These are phyloP conservation scores for Eilema sororculum DNA, from an alignment of 2,888 invertebrate species.

Conservation along the genomic window DNA sequence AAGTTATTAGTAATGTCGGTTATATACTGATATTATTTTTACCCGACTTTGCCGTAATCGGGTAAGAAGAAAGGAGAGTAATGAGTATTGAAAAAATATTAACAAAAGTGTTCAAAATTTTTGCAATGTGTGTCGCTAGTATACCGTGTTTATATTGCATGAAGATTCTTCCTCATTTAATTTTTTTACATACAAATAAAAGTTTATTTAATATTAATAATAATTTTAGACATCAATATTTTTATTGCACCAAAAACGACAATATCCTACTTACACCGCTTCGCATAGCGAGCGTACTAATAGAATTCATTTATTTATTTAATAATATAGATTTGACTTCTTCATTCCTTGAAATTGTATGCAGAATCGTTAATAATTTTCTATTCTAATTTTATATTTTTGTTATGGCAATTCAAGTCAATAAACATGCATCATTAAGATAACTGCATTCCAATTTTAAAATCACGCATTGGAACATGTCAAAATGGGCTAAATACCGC, in stretches of 20 bases:
- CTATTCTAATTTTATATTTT: neutral
- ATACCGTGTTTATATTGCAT: constrained; percentile 21
- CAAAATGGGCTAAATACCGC: neutral
- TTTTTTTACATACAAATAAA: constrained; percentile 33
- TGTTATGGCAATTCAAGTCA: neutral
- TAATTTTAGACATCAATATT: constrained; percentile 51
- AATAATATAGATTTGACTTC: constrained; percentile 28
- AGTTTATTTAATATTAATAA: constrained; percentile 34
- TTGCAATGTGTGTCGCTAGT: neutral
- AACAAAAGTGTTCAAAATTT: neutral
- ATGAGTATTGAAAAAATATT: too few relatives aligned
- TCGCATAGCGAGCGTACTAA: constrained; percentile 42
- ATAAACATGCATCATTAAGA: neutral
- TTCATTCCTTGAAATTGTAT: constrained; percentile 11
- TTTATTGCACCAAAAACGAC: constrained; percentile 52
- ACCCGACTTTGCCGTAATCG: too few relatives aligned
- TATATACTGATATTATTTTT: too few relatives aligned
- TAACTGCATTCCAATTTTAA: neutral
- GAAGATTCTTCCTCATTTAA: constrained; percentile 12
- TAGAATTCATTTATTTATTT: constrained; percentile 31
- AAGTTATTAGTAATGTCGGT: too few relatives aligned
- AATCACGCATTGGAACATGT: neutral
- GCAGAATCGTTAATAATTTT: neutral
- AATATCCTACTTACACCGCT: constrained; percentile 39
- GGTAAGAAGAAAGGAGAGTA: too few relatives aligned